Conservation (phyloP, 2,888 invertebrate genomes). For the Netelia fuscicornis region DNA sequence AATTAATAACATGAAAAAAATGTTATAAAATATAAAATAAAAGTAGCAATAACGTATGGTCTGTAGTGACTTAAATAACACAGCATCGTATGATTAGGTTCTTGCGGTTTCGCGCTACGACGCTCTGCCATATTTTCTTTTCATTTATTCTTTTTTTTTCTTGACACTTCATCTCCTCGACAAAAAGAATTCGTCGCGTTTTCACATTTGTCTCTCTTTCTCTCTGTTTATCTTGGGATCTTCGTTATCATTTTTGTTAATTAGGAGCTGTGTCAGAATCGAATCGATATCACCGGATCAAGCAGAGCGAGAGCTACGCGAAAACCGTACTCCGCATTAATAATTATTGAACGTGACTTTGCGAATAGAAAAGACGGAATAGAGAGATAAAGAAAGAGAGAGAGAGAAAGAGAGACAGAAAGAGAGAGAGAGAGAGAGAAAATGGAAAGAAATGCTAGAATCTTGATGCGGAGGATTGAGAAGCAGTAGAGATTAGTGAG, state of each 20-base stretch:
- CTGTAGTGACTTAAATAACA: conserved; percentile 84
- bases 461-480: conserved; percentile 8
- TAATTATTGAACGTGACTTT: conserved; percentile 39
- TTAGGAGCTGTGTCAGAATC: conserved; percentile 35
- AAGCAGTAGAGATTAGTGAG: conserved; percentile 24
- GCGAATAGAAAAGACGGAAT: conserved; percentile 15
- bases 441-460: conserved; percentile 13
- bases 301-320: conserved; percentile 57
- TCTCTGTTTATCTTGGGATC: conserved; percentile 10
- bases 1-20: conserved; percentile 84
- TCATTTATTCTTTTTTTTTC: background rate
- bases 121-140: conserved; percentile 56
- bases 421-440: conserved; percentile 1
- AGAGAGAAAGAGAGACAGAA: background rate
- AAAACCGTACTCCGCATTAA: conserved; percentile 51
- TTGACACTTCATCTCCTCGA: background rate
- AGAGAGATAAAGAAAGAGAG: background rate
- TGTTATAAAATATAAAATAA: conserved; percentile 82
- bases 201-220: conserved; percentile 41
- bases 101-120: conserved; percentile 63
- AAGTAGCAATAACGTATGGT: conserved; percentile 84
- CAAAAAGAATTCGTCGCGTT: conserved; percentile 17
- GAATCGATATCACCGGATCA: conserved; percentile 65
- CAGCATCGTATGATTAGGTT: conserved; percentile 83
- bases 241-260: background rate